Evolutionary conservation across 2,888 invertebrate species (phyloP).

Genomic region (Ischnus inquisitorius): DNA sequence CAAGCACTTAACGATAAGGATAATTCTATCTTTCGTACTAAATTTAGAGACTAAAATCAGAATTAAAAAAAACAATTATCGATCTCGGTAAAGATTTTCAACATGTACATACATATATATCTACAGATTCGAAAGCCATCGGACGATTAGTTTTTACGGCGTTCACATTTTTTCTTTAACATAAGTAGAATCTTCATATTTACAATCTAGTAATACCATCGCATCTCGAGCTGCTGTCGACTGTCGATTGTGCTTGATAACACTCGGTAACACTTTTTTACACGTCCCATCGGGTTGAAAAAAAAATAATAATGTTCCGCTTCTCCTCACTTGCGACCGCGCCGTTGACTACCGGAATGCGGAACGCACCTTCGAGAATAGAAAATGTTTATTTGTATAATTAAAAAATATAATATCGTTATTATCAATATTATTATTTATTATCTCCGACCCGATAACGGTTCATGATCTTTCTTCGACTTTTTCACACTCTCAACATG

Average conservation of each 20-base stretch:
- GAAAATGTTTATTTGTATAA: too few species aligned
- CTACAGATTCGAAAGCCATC: constrained; percentile 13
- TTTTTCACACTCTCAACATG: too few species aligned
- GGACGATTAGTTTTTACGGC: constrained; percentile 20
- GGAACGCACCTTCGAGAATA: constrained; percentile 16
- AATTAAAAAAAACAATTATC: constrained; percentile 21
- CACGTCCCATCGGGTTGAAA: constrained; percentile 4
- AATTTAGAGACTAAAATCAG: constrained; percentile 15
- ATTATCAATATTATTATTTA: too few species aligned
- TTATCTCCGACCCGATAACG: too few species aligned
- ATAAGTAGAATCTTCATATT: constrained; percentile 51
- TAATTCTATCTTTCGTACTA: constrained; percentile 5
- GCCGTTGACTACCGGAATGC: constrained; percentile 28
- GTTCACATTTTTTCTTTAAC: constrained; percentile 29
- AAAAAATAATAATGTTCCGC: constrained; percentile 30
- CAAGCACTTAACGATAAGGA: constrained; percentile 27
- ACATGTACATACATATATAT: background rate
- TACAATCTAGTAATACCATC: constrained; percentile 53
- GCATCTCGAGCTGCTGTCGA: constrained; percentile 17
- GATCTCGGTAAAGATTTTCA: constrained; percentile 22
- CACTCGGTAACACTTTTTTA: constrained; percentile 28
- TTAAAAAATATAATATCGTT: too few species aligned
- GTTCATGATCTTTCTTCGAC: too few species aligned
- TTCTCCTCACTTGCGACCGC: constrained; percentile 32
- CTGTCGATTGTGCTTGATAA: background rate